Base-by-base conservation (phyloP, 2,888 invertebrate genomes). In the Neocrepidodera transversa region DNA sequence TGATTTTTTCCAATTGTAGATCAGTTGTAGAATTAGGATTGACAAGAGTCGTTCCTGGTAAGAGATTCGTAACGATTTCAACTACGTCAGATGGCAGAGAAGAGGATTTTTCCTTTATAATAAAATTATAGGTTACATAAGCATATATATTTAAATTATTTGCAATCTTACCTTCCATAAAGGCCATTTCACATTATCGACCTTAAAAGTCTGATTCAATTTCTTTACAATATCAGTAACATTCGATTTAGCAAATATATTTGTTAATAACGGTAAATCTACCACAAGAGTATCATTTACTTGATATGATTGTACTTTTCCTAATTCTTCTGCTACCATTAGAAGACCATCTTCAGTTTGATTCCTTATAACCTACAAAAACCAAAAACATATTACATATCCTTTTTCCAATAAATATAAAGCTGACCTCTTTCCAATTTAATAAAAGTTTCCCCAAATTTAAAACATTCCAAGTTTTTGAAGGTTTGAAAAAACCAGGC, bases 41-140 rank as follows among this genome's bases (percentile, higher is more conserved):
- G 11, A 80, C 63, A 35, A 80, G 61, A 0, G 93, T 89, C 3
- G 90, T 86, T 40, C 95, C 95, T 0, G 92, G 92, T 64, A 97
- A 79, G 55, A 95, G 79, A 74, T 93, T 81, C 43, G 89, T 84
- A 72, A 95, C 84, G 73, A 90, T 84, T 16, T 88, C 86, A 28
- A 84, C 78, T 45, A 84, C 80, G 48, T 81, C 81, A 2, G 68
- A 60, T 16, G 79, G 74, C 60, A 80, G 42, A 8, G 65, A 65
- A 7, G 64, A 66, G 4, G 67, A 65, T 58, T 69, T 67, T 54
- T 69, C 66, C 68, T 74, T 57, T 49, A 55, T 54, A 54, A 43
- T 51, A 42, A 36, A 30, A 53, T n/a, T n/a, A n/a, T n/a, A n/a
- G n/a, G n/a, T n/a, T n/a, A n/a, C n/a, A n/a, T n/a, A n/a, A n/a